Conservation (phyloP, 2,113 vertebrate genomes). For the Pagrus major region DNA sequence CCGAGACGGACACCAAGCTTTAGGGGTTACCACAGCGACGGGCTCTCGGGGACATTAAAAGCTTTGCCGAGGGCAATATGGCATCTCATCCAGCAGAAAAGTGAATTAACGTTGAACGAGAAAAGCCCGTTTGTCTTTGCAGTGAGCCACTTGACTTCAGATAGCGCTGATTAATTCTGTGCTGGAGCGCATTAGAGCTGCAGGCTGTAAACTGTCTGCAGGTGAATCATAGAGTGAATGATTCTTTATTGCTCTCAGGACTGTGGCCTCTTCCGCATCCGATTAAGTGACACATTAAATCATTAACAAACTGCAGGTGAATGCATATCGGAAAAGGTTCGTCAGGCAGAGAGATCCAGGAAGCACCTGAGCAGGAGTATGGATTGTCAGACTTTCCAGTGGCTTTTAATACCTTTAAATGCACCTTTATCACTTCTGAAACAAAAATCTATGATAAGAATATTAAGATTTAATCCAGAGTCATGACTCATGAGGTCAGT, state of each 20-base stretch:
- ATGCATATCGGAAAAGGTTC: not conserved
- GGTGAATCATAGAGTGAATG: not conserved
- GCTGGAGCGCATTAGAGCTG: not conserved
- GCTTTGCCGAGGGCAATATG: not conserved
- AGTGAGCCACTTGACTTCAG: constrained; percentile 35
- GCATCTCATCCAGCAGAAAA: constrained; percentile 4
- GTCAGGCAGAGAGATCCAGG: not conserved
- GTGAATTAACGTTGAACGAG: not conserved
- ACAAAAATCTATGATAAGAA: too few relatives aligned
- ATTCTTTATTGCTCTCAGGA: constrained; percentile 21
- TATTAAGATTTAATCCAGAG: too few relatives aligned
- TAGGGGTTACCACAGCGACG: constrained; percentile 30
- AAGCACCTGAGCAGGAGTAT: not conserved
- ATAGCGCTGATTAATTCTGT: not conserved
- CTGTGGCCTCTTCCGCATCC: not conserved
- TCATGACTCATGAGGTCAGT: too few relatives aligned
- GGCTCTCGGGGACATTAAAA: constrained; percentile 43
- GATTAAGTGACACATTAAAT: constrained; percentile 9
- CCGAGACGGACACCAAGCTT: not conserved
- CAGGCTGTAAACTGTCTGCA: not conserved
- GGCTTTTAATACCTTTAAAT: too few relatives aligned
- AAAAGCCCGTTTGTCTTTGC: constrained; percentile 8
- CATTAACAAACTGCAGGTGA: constrained; percentile 4
- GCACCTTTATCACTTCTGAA: too few relatives aligned
- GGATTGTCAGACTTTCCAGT: not conserved